Base-by-base conservation (phyloP, 2,888 invertebrate genomes). In the Callimorpha dominula region DNA sequence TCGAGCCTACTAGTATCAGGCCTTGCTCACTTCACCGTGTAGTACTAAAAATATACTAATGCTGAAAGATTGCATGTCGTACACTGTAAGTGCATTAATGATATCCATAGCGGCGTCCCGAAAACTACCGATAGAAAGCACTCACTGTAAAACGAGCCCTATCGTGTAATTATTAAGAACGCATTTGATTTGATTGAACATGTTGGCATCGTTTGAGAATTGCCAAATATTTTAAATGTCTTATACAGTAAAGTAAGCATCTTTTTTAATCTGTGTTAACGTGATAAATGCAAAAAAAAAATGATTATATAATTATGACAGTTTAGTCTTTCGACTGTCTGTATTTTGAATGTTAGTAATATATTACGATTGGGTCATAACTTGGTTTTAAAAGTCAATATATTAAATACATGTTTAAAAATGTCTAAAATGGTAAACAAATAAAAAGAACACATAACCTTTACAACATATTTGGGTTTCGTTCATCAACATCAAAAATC, bases 401-500 rank as follows among this genome's bases (percentile, higher is more conserved):
- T 1, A 1, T 31, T 31, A 31, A 31, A 31, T 31, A 31, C 43
- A 8, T 46, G 0, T 3, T 46, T 46, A 46, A 8, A 8, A 46
- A 46, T 46, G 43, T 8, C 6, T 46, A 8, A 46, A 64, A 64
- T 11, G 15, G 15, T 63, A 6, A 7, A 5, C 7, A 15, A 11
- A 43, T 49, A 62, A 49, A 68, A 12, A 49, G 11, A 68, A 31
- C 60, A 50, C 8, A 20, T 50, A 46, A 68, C 17, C 11, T 40
- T 31, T 60, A 68, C 42, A 60, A 68, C 46, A 60, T 46, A 20
- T 40, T 68, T 62, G 20, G 31, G 40, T 50, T 69, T 31, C 65
- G 65, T 63, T 72, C 65, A 66, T 71, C 76, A 71, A 69, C 71
- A 76, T 77, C 63, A 73, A 70, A 73, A 72, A 71, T 73, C 69